These are phyloP conservation scores for Eucriotettix oculatus DNA, from an alignment of 2,888 invertebrate species.

Conservation along the genomic window DNA sequence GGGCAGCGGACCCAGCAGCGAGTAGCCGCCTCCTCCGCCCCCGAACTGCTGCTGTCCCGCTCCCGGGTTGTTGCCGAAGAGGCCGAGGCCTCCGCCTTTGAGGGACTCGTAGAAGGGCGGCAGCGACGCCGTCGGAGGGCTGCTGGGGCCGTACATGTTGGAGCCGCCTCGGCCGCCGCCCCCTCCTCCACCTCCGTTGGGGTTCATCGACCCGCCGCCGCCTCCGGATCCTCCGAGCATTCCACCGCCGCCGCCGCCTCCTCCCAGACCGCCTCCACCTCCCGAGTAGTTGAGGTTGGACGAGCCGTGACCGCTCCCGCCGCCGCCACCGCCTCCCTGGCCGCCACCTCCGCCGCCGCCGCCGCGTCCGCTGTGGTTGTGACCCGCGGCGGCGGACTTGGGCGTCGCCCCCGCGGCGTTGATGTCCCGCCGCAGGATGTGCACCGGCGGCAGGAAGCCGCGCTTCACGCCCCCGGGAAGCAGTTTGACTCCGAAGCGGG, in stretches of 20 bases:
- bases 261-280: constrained; percentile 19
- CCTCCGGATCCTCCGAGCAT: constrained; percentile 5
- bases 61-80: constrained; percentile 31
- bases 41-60: constrained; percentile 33
- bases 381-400: constrained; percentile 23
- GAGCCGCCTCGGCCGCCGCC: constrained; percentile 41
- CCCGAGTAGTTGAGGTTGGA: constrained; percentile 5
- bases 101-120: constrained; percentile 82
- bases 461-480: constrained; percentile 17
- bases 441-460: constrained; percentile 1
- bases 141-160: constrained; percentile 66
- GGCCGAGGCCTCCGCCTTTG: constrained; percentile 50
- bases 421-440: constrained; percentile 3
- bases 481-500: constrained; percentile 18
- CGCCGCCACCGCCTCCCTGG: constrained; percentile 34
- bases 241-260: constrained; percentile 34
- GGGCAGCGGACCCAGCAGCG: constrained; percentile 48
- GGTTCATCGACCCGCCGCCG: constrained; percentile 31
- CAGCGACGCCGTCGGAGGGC: constrained; percentile 70
- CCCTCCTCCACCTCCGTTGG: constrained; percentile 41
- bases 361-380: constrained; percentile 28
- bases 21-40: constrained; percentile 38
- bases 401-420: constrained; percentile 4
- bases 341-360: constrained; percentile 33
- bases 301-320: constrained; percentile 7